A percentile compares a stretch with the other conserved stretches of the same genome.
Conservation (phyloP, 2,113 vertebrate genomes). For the Taxidea taxus region DNA sequence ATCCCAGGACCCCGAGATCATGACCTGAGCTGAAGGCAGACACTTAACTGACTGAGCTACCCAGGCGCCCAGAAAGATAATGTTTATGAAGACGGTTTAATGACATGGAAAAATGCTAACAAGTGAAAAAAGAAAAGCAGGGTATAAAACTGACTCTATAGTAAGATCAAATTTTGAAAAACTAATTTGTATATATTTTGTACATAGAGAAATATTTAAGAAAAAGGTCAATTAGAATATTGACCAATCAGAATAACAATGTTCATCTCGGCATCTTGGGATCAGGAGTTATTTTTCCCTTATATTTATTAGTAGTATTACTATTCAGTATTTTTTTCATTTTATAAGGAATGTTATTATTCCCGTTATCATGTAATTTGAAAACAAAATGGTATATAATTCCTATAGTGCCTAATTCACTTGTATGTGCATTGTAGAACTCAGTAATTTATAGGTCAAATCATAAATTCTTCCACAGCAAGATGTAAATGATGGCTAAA, state of each 20-base stretch:
- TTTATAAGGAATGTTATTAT: conserved; percentile 27
- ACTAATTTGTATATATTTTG: neutral
- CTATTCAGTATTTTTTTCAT: neutral
- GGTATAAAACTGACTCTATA: conserved; percentile 6
- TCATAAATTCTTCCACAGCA: conserved; percentile 1
- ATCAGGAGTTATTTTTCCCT: neutral
- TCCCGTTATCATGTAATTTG: neutral
- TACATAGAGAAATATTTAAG: conserved; percentile 16
- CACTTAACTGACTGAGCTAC: too few species aligned
- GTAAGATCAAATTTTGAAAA: conserved; percentile 38
- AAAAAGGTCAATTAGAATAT: conserved; percentile 5
- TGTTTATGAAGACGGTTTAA: neutral
- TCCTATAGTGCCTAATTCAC: conserved; percentile 4
- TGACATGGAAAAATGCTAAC: neutral
- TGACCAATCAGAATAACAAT: neutral
- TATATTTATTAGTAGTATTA: conserved; percentile 26
- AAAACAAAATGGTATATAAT: neutral
- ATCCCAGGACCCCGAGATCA: too few species aligned
- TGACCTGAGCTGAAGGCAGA: too few species aligned
- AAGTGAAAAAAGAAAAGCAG: neutral
- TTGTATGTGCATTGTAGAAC: neutral
- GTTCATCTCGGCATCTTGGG: neutral
- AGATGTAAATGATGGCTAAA: neutral
- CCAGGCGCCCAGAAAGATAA: neutral
- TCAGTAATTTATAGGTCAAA: conserved; percentile 25